Evolutionary conservation across 2,797 vertebrate genomes (phyloP).

Genomic region (Oophaga sylvatica): DNA sequence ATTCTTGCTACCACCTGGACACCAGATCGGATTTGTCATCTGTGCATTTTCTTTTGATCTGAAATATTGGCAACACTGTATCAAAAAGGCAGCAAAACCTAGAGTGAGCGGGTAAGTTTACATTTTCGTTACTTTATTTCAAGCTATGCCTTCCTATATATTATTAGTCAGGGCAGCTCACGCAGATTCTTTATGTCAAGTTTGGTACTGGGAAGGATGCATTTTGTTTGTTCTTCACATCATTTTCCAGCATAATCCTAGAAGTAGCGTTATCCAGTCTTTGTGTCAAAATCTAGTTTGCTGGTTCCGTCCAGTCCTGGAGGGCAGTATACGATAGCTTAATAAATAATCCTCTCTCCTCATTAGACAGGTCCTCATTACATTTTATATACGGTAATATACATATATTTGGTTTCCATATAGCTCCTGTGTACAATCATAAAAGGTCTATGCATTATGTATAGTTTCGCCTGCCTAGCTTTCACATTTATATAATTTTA

Average conservation of each 20-base stretch:
- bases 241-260: background rate
- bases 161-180: background rate
- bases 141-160: background rate
- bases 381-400: background rate
- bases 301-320: background rate
- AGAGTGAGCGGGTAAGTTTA: too few relatives aligned
- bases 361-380: background rate
- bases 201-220: too few relatives aligned
- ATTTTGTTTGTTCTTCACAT: background rate
- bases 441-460: conserved; percentile 14
- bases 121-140: too few relatives aligned
- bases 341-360: background rate
- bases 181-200: background rate
- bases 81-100: too few relatives aligned
- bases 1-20: too few relatives aligned
- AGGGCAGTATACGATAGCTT: background rate
- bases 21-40: too few relatives aligned
- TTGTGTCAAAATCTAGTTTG: background rate
- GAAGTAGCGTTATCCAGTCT: background rate
- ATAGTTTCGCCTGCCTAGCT: background rate
- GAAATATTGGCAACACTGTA: too few relatives aligned
- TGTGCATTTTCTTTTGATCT: too few relatives aligned
- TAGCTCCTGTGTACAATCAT: background rate
- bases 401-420: background rate
- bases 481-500: conserved; percentile 3